A percentile compares a stretch with the other conserved stretches of the same genome.
Conservation (phyloP, 2,797 vertebrate genomes). For the Gila robusta region DNA sequence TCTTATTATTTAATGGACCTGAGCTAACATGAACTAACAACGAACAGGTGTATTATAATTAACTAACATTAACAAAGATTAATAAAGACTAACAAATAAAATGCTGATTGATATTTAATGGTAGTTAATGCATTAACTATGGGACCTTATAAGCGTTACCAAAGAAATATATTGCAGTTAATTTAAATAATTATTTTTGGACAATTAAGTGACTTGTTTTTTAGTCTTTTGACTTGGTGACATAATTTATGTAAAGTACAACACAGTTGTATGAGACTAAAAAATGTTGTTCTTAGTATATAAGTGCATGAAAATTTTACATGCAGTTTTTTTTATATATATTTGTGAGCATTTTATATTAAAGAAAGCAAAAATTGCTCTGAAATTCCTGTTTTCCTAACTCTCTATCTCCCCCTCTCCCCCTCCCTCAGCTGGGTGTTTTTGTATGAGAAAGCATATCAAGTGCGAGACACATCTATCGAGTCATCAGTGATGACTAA, state of each 20-base stretch:
- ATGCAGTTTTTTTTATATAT: not conserved
- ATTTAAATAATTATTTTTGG: not conserved
- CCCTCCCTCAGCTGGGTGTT: slow-evolving; percentile 87
- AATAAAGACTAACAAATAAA: not conserved
- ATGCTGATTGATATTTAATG: not conserved
- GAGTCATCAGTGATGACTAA: slow-evolving; percentile 96
- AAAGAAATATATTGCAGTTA: not conserved
- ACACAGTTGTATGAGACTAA: not conserved
- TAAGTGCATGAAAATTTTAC: not conserved
- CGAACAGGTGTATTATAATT: not conserved
- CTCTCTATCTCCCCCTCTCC: slow-evolving; percentile 1
- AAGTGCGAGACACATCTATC: slow-evolving; percentile 88
- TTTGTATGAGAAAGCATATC: slow-evolving; percentile 93
- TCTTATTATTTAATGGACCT: not conserved
- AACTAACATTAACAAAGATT: not conserved
- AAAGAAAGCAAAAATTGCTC: not conserved
- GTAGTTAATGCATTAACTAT: not conserved
- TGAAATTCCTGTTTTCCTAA: not conserved
- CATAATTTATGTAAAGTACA: not conserved
- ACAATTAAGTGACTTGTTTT: not conserved
- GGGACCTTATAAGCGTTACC: not conserved
- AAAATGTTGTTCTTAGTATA: not conserved
- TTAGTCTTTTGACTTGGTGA: not conserved
- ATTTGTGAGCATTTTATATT: not conserved
- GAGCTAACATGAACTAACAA: not conserved